Conservation (phyloP, 2,113 vertebrate species). For the Tor tambroides region DNA sequence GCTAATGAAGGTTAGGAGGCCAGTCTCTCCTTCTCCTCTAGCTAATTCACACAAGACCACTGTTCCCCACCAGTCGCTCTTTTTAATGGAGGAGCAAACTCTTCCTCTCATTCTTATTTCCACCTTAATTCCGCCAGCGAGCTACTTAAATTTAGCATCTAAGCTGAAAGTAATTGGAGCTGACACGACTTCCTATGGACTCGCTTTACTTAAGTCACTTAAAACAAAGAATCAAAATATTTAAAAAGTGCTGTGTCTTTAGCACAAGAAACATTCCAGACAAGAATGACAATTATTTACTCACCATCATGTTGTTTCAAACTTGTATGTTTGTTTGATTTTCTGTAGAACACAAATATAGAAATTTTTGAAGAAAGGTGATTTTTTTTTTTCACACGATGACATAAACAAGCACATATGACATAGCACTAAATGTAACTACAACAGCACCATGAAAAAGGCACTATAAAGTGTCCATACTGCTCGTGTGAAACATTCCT, state of each 20-base stretch:
- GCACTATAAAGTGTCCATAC: too few species aligned
- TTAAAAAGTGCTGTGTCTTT: neutral
- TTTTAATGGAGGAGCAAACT: slow-evolving; percentile 37
- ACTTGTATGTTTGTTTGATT: neutral
- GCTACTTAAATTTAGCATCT: slow-evolving; percentile 22
- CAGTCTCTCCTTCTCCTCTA: slow-evolving; percentile 44
- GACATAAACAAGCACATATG: too few species aligned
- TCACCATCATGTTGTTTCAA: neutral
- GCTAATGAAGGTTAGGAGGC: slow-evolving; percentile 71
- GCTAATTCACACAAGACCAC: slow-evolving; percentile 50
- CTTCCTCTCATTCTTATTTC: slow-evolving; percentile 27
- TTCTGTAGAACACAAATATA: too few species aligned
- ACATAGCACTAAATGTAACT: too few species aligned
- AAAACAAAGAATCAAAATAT: neutral
- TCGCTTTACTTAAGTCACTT: neutral
- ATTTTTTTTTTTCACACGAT: too few species aligned
- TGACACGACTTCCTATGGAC: neutral
- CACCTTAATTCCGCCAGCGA: neutral
- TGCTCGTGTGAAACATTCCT: neutral
- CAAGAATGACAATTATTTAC: neutral
- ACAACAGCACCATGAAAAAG: too few species aligned
- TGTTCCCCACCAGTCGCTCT: slow-evolving; percentile 1
- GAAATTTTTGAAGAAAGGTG: too few species aligned
- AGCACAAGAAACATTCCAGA: neutral
- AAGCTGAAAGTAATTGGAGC: slow-evolving; percentile 14